Evolutionary conservation across 2,888 invertebrate genomes (phyloP).

Genomic region (Rhagophthalmus giganteus): DNA sequence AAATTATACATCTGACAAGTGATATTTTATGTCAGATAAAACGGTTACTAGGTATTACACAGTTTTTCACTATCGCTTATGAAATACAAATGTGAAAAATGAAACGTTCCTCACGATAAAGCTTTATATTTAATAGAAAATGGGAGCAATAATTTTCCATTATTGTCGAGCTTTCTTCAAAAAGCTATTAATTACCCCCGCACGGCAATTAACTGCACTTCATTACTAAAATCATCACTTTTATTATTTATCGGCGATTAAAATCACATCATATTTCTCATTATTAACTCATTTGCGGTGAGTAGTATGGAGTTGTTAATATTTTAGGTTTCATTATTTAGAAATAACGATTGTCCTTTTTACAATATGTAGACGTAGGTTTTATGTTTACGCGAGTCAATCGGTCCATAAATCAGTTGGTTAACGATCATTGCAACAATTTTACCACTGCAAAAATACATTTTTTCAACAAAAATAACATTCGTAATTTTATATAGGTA

Average conservation of each 20-base stretch:
- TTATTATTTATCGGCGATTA: constrained; percentile 3
- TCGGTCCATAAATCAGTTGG: no score
- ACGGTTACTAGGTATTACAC: constrained; percentile 37
- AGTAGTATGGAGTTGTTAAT: no score
- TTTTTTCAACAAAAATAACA: no score
- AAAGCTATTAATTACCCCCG: constrained; percentile 8
- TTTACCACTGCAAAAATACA: no score
- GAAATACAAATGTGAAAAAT: constrained; percentile 27
- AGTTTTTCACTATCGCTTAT: constrained; percentile 43
- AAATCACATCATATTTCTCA: constrained; percentile 4
- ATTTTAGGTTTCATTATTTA: no score
- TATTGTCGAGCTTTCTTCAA: constrained; percentile 1
- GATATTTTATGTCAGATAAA: constrained; percentile 42
- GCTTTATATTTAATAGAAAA: constrained; percentile 23
- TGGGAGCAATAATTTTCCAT: constrained; percentile 5
- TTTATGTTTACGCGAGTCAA: no score
- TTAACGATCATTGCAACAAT: no score
- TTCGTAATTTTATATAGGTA: no score
- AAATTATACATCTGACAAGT: constrained; percentile 46
- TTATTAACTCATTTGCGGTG: no score
- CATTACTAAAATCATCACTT: constrained; percentile 7
- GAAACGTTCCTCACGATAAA: constrained; percentile 20
- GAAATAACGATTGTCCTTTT: no score
- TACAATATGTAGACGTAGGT: no score
- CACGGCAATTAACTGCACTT: constrained; percentile 3